Base-by-base conservation (phyloP, 2,888 invertebrate genomes). In the Darwinula stevensoni region DNA sequence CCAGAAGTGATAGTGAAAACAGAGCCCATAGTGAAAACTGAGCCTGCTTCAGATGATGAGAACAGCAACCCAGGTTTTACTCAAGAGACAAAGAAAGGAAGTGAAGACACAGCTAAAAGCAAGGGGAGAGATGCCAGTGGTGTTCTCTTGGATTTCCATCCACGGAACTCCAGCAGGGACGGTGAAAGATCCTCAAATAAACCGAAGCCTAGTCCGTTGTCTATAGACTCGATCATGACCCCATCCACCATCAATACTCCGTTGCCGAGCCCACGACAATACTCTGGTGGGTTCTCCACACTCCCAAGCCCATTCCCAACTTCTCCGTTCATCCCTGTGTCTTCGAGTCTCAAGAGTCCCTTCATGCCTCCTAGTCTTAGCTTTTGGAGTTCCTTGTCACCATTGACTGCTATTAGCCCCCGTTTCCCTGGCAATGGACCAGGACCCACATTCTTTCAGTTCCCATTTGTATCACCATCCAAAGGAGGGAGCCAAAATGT, bases 341-440 rank as follows among this genome's bases (percentile, higher is more conserved):
- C 22, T n/a, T n/a, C n/a, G n/a, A n/a, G n/a, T n/a, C n/a, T n/a
- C n/a, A n/a, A n/a, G n/a, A n/a, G n/a, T n/a, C n/a, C n/a, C n/a
- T n/a, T n/a, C n/a, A n/a, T n/a, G n/a, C n/a, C n/a, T n/a, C n/a
- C n/a, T 6, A 22, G 22, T 27, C 16, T 30, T 12, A 9, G 11
- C 12, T 16, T 16, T 15, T 18, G 14, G 16, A 28, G 27, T 27
- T 32, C 35, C 14, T 17, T 33, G 4, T 26, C 12, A 11, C 17
- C 17, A n/a, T n/a, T 35, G 3, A 29, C 31, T 29, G 33, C 17
- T 17, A 35, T 32, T 11, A 35, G 33, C 29, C 33, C 35, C 15
- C 35, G 35, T 29, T 36, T 31, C 22, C n/a, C 9, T 22, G 22
- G 22, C 22, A 22, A 22, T 9, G 22, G 9, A 6, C 9, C 22